Percentiles rank a stretch among this genome's conserved stretches.
Conservation (phyloP, 2,113 vertebrate species). For the Rattus norvegicus region GRCr8 NC_086019.1:27464001-27464500, state of each 20-base stretch:
- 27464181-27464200: not conserved
- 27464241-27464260: not conserved
- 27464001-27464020: no score
- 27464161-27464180: not conserved
- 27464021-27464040: not conserved
- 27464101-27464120: not conserved
- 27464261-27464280: not conserved
- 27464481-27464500: not conserved
- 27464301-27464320: constrained; percentile 12
- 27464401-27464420: not conserved
- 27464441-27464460: not conserved
- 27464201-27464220: not conserved
- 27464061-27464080: not conserved
- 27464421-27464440: not conserved
- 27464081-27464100: not conserved
- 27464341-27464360: not conserved
- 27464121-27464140: not conserved
- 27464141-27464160: not conserved
- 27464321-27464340: not conserved
- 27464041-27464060: no score
- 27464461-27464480: not conserved
- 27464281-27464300: not conserved
- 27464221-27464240: not conserved
- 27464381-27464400: not conserved
- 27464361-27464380: not conserved